Conservation (phyloP, 2,888 invertebrate species). For the Phoenoteleia sp. region DNA sequence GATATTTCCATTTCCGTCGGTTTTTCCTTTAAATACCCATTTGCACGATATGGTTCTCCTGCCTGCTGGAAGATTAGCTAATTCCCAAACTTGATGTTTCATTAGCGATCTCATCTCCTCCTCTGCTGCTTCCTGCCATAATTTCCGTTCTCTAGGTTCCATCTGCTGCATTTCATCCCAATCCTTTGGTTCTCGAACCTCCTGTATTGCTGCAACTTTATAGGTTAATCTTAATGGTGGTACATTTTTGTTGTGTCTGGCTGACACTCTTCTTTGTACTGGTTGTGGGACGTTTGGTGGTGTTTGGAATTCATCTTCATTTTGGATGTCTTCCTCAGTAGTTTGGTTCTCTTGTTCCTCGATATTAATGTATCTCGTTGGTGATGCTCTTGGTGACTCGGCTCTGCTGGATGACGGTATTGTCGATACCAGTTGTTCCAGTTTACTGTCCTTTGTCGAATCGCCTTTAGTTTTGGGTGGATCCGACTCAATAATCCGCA, state of each 20-base stretch:
- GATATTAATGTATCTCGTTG: background rate
- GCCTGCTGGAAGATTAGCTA: constrained; percentile 56
- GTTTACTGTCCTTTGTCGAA: too few relatives aligned
- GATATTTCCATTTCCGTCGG: constrained; percentile 38
- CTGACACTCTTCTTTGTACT: background rate
- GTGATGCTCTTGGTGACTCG: background rate
- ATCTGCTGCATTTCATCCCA: constrained; percentile 12
- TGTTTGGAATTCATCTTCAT: background rate
- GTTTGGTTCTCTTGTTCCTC: background rate
- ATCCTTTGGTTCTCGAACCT: constrained; percentile 33
- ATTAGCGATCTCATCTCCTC: constrained; percentile 72
- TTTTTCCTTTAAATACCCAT: constrained; percentile 76
- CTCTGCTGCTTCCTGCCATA: constrained; percentile 66
- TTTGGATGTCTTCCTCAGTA: too few relatives aligned
- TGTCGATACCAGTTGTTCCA: too few relatives aligned
- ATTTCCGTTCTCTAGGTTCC: background rate
- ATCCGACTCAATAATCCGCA: constrained; percentile 21
- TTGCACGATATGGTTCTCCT: constrained; percentile 71
- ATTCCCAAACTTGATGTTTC: constrained; percentile 75
- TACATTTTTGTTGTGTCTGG: constrained; percentile 1
- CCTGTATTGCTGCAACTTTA: background rate
- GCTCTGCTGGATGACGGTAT: too few relatives aligned
- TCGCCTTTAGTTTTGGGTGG: too few relatives aligned
- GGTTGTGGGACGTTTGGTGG: background rate
- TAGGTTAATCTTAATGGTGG: constrained; percentile 19